These are phyloP conservation scores for Trissolcus japonicus DNA, from an alignment of 2,888 invertebrate species.

Conservation along the genomic window DNA sequence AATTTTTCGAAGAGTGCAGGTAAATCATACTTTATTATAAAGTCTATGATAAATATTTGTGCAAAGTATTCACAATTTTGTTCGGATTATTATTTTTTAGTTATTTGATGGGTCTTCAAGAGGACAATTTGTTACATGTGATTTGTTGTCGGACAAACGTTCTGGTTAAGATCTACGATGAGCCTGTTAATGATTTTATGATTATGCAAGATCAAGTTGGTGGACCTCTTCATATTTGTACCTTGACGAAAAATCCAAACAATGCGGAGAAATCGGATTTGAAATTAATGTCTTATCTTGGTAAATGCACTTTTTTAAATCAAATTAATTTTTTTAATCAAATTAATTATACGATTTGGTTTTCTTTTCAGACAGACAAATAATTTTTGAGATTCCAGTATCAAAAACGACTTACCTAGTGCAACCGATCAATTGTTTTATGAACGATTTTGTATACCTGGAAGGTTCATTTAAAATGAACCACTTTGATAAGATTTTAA, in stretches of 20 bases:
- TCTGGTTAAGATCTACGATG: conserved; percentile 61
- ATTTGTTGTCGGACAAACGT: conserved; percentile 66
- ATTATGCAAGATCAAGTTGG: conserved; percentile 62
- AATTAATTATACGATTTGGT: not conserved
- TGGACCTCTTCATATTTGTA: conserved; percentile 62
- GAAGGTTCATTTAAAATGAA: conserved; percentile 65
- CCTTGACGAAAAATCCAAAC: conserved; percentile 58
- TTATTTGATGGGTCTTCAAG: conserved; percentile 65
- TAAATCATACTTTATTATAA: conserved; percentile 19
- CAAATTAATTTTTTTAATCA: conserved; percentile 7
- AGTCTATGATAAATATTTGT: no score
- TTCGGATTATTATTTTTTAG: conserved; percentile 50
- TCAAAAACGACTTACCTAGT: conserved; percentile 66
- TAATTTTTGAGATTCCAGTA: conserved; percentile 68
- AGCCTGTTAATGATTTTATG: conserved; percentile 64
- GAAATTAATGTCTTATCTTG: conserved; percentile 66
- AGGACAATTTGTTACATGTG: conserved; percentile 62
- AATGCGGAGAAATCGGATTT: conserved; percentile 49
- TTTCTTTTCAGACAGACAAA: conserved; percentile 63
- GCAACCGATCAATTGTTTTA: conserved; percentile 60
- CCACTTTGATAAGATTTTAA: conserved; percentile 66
- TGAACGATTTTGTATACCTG: conserved; percentile 70
- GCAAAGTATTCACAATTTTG: not conserved
- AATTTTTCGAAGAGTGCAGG: conserved; percentile 63
- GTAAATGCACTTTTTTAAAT: conserved; percentile 52